Percentiles rank a stretch among this genome's conserved stretches.
phyloP scores from a whole-genome alignment of 2,888 invertebrate species.

The Endomychus coccineus region DNA sequence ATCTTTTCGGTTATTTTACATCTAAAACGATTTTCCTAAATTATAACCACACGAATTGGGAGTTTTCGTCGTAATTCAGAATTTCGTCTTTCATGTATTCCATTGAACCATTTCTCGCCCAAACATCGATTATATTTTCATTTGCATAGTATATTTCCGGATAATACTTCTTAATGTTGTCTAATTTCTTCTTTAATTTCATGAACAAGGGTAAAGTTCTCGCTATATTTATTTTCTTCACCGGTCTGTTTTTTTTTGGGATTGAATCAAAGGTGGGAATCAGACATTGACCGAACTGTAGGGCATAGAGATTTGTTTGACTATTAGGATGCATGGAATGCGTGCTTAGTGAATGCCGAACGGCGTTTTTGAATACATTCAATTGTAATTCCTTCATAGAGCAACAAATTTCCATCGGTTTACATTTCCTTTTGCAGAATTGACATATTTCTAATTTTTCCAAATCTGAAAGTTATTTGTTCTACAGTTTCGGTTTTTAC shows the following conservation, averaged over 20 bases:
- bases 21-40: too few species aligned
- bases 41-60: conserved; percentile 12
- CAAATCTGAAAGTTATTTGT: too few species aligned
- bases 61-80: conserved; percentile 12
- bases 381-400: conserved; percentile 14
- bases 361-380: conserved; percentile 14
- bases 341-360: conserved; percentile 12
- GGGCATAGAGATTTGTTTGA: conserved; percentile 6
- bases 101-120: conserved; percentile 9
- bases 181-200: conserved; percentile 21
- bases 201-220: conserved; percentile 18
- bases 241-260: background rate
- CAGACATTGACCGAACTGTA: conserved; percentile 10
- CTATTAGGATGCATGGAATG: conserved; percentile 10
- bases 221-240: background rate
- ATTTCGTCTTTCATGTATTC: conserved; percentile 12
- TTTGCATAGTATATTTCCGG: conserved; percentile 21
- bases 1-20: too few species aligned
- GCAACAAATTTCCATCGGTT: conserved; percentile 12
- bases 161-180: conserved; percentile 24
- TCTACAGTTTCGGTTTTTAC: too few species aligned
- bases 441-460: conserved; percentile 11
- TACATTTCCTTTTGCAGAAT: conserved; percentile 11
- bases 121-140: conserved; percentile 18
- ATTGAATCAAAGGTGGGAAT: conserved; percentile 7